phyloP scores from a whole-genome alignment of 1,140 invertebrate genomes.

The Eurosta solidaginis region DNA sequence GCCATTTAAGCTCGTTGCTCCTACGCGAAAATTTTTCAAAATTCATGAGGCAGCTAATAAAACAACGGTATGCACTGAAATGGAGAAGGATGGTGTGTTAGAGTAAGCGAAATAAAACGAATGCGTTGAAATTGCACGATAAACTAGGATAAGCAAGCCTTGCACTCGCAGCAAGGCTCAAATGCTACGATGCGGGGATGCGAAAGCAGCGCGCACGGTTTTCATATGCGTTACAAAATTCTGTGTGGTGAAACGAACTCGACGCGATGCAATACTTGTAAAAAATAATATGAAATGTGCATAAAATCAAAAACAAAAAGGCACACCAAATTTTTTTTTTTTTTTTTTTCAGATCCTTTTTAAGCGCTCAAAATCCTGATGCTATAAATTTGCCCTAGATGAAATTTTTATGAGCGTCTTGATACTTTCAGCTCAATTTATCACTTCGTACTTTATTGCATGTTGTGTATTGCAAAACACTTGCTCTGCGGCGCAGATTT shows the following conservation, averaged over 20 bases:
- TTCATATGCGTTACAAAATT: no score
- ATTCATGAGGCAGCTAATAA: not conserved
- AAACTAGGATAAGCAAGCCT: conserved; percentile 4
- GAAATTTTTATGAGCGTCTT: conserved; percentile 40
- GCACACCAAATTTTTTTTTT: not conserved
- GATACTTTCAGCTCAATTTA: conserved; percentile 37
- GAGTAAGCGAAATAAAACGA: not conserved
- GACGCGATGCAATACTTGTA: not conserved
- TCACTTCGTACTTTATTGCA: conserved; percentile 32
- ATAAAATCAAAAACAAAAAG: not conserved
- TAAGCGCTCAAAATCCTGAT: conserved; percentile 31
- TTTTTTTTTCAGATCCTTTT: no score
- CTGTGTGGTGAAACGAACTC: no score
- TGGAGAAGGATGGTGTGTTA: no score
- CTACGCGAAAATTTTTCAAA: conserved; percentile 9
- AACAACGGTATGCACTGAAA: not conserved
- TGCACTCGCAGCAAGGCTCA: not conserved
- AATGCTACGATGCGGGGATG: not conserved
- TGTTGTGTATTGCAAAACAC: conserved; percentile 10
- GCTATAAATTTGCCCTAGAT: conserved; percentile 33
- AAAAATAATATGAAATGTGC: no score
- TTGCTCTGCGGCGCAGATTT: not conserved
- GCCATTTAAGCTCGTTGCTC: not conserved
- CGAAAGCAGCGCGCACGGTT: not conserved
- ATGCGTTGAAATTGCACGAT: not conserved